Percentiles rank a stretch among this genome's conserved stretches.
Evolutionary conservation across 2,888 invertebrate species (phyloP).

Genomic region (Cheilosia variabilis): DNA sequence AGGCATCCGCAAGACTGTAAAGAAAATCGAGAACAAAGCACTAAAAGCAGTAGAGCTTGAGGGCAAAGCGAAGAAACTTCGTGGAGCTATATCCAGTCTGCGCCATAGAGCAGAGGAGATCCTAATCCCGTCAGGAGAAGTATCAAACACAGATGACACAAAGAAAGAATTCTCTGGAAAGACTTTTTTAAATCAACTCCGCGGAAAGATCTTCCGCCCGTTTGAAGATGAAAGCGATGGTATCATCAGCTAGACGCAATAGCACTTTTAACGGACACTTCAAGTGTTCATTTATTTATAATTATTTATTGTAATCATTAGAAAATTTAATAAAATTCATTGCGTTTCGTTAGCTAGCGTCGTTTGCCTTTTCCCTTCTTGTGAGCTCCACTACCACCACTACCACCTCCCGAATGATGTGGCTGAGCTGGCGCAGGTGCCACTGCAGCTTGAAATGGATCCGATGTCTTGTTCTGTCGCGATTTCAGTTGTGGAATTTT

Average conservation of each 20-base stretch:
- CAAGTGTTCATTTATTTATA: conserved; percentile 18
- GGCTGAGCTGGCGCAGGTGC: conserved; percentile 30
- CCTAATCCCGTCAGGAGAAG: conserved; percentile 27
- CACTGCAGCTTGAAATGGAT: conserved; percentile 71
- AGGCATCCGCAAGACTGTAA: conserved; percentile 49
- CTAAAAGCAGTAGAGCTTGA: conserved; percentile 51
- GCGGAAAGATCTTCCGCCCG: conserved; percentile 39
- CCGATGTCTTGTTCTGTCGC: conserved; percentile 85
- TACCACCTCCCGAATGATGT: conserved; percentile 72
- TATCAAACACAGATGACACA: not conserved
- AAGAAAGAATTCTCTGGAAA: not conserved
- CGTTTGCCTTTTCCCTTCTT: conserved; percentile 83
- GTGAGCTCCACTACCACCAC: conserved; percentile 78
- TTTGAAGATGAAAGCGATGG: conserved; percentile 33
- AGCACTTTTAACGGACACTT: not conserved
- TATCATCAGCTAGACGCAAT: conserved; percentile 9
- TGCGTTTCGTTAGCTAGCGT: conserved; percentile 76
- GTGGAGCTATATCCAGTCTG: conserved; percentile 44
- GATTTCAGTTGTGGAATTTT: conserved; percentile 96
- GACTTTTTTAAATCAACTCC: conserved; percentile 44
- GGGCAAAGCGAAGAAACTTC: conserved; percentile 49
- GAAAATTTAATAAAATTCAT: conserved; percentile 54
- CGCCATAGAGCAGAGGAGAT: conserved; percentile 42
- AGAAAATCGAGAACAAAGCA: conserved; percentile 49
- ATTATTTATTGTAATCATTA: conserved; percentile 65